Evolutionary conservation across 2,797 vertebrate species (phyloP), one percentile per base, ranked within the genome.

Genomic region (Leptodactylus fallax): DNA sequence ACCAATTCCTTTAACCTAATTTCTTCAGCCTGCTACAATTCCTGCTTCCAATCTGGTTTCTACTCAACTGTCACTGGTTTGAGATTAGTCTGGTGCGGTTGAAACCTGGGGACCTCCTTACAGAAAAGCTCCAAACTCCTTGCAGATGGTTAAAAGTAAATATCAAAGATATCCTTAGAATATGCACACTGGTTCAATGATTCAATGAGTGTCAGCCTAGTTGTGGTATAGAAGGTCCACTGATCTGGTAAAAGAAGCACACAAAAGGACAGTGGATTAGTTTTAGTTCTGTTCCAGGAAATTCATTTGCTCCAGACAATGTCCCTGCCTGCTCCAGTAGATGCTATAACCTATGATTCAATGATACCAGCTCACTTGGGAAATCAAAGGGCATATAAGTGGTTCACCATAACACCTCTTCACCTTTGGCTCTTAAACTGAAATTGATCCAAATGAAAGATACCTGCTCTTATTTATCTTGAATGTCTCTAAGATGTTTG

Each of bases 391-490:
- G 27, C 67, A 72, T 47, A 7, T 47, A 7, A 19, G 16, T 47
- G 69, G 17, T 16, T 45, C 7, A 47, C 45, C 69, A 72, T 47
- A 47, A 71, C 45, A 71, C 36, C 36, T 72, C 10, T 72, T 72
- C 69, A 47, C 69, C 69, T 72, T 72, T 72, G 36, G 69, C 21
- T 72, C 69, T n/a, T 14, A 78, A 56, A 23, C 27, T 53, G 76
- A 78, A 78, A 53, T 78, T 56, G 76, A 78, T 72, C 69, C 36
- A 47, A 72, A 72, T 72, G 16, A 47, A 72, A 72, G 14, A 71
- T 71, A 45, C 27, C 67, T 71, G 14, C 14, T 72, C 36, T 7
- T 14, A 69, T 47, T 72, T 71, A 16, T 45, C 36, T 36, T 19
- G 36, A 72, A 72, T 72, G 36, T 1, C 17, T 47, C 8, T 10